Evolutionary conservation across 2,888 invertebrate species (phyloP).

Genomic region (Stratiomys singularior): DNA sequence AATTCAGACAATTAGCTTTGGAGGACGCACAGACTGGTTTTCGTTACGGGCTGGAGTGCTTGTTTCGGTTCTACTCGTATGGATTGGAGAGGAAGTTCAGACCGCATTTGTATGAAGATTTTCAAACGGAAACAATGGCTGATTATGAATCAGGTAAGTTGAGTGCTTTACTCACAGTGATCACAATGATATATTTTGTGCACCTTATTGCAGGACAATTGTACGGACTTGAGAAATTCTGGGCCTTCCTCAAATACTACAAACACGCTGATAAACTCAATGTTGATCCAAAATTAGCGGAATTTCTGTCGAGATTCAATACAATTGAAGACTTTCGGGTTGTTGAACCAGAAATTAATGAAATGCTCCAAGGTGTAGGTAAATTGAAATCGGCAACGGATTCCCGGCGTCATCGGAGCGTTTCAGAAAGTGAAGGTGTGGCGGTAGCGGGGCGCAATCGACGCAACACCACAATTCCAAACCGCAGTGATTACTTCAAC

Average conservation of each 20-base stretch:
- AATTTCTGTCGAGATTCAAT: conserved; percentile 81
- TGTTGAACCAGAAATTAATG: conserved; percentile 72
- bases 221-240: conserved; percentile 98
- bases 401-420: conserved; percentile 72
- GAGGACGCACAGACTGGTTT: conserved; percentile 93
- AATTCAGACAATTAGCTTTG: conserved; percentile 88
- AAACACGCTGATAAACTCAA: conserved; percentile 80
- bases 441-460: conserved; percentile 56
- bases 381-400: conserved; percentile 66
- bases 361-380: conserved; percentile 69
- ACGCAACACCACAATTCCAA: conserved; percentile 63
- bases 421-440: conserved; percentile 72
- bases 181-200: neutral
- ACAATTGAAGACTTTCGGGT: conserved; percentile 91
- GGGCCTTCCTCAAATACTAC: conserved; percentile 98
- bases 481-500: conserved; percentile 65
- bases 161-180: neutral
- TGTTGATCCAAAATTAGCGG: conserved; percentile 78
- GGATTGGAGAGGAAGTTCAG: conserved; percentile 96
- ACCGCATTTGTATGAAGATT: conserved; percentile 94
- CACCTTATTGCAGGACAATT: conserved; percentile 79
- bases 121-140: conserved; percentile 89
- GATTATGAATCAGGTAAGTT: conserved; percentile 86
- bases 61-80: conserved; percentile 97
- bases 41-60: conserved; percentile 85